Percentiles rank a stretch among this genome's conserved stretches.
phyloP scores from a whole-genome alignment of 2,113 vertebrate species.

The Leucosticte australis region DNA sequence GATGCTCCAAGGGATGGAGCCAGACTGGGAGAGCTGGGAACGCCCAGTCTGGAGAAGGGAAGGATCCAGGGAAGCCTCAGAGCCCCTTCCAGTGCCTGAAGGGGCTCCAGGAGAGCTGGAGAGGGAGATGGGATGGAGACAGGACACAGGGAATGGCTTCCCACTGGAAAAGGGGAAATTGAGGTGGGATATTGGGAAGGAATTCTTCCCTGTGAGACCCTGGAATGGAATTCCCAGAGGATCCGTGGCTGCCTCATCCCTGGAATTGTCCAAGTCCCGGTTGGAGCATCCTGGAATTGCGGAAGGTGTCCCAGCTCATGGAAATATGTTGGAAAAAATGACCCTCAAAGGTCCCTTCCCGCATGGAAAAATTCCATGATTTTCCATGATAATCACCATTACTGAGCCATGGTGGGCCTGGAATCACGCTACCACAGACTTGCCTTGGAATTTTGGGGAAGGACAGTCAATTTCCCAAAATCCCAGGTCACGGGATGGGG shows the following conservation, averaged over 20 bases:
- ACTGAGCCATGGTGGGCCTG: rapidly evolving
- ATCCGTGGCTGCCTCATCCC: background rate
- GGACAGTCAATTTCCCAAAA: background rate
- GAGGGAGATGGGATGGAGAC: background rate
- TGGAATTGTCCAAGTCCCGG: background rate
- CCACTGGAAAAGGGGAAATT: background rate
- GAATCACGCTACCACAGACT: background rate
- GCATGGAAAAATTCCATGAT: background rate
- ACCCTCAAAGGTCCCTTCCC: background rate
- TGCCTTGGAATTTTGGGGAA: background rate
- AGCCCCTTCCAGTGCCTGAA: background rate
- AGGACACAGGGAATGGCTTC: background rate
- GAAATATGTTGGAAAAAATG: background rate
- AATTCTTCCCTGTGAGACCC: rapidly evolving
- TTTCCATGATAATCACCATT: background rate
- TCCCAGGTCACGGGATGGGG: rapidly evolving
- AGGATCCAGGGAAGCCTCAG: rapidly evolving
- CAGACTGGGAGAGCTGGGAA: background rate
- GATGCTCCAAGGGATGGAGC: background rate
- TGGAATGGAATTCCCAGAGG: background rate
- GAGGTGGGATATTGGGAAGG: background rate
- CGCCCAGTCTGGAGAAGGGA: background rate
- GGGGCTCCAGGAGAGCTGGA: background rate
- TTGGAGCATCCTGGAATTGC: rapidly evolving
- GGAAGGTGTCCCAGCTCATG: background rate